Evolutionary conservation across 2,888 invertebrate genomes (phyloP), one percentile per base, ranked within the genome.

Genomic region (Drosophila bunnanda): DNA sequence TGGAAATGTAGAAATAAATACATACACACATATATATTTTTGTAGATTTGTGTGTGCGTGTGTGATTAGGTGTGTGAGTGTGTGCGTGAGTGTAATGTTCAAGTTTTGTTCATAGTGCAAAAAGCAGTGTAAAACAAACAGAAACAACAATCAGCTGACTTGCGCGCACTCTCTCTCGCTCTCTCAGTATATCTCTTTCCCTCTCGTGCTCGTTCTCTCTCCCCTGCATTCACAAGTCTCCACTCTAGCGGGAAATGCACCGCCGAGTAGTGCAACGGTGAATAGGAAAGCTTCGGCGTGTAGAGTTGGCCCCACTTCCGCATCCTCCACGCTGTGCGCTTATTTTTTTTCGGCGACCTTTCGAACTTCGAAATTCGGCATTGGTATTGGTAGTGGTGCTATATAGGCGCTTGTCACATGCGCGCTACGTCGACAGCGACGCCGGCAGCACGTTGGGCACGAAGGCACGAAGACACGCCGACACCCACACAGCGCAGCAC

Each of bases 91-190:
- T 71, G 69, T 75, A 62, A 30, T 71, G 62, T 76, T 76, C 76
- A 54, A 67, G 46, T 38, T 66, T 78, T 66, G 79, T 58, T 83
- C 82, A 80, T 83, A 79, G 88, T 82, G 82, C 80, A 87, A 82
- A 87, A 82, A 85, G 59, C 81, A 74, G 61, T 76, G 77, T 66
- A 69, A 75, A 62, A 76, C 59, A 72, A 52, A 39, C 53, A 71
- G 74, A 75, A 38, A 67, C 68, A 56, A 59, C 73, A 83, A 83
- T 83, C 83, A 83, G 83, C 83, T 83, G 83, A 83, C 83, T 83
- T 73, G 76, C 84, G 87, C 89, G 75, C 79, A 81, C 59, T 76
- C 79, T 76, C 84, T 70, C 76, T 32, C 41, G 20, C 28, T 20
- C 25, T 2, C 76, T 30, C 36, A 20, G 25, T n/a, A 25, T 2